A percentile compares a stretch with the other conserved stretches of the same genome.
Conservation (phyloP, 2,888 invertebrate species). For the Galerucella pusilla region DNA sequence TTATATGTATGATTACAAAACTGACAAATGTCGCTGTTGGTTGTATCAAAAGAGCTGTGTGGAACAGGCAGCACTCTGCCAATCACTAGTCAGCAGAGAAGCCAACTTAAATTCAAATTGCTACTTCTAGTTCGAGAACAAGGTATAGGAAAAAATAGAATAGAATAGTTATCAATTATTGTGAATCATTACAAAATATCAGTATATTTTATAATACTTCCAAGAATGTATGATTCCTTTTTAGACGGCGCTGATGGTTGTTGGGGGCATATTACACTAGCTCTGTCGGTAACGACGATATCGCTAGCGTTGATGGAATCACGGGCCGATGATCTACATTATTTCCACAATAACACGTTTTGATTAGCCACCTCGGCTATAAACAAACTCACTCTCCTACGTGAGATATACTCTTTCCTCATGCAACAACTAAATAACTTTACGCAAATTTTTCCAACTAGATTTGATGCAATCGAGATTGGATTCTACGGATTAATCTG, state of each 20-base stretch:
- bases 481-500: background rate
- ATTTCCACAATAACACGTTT: slow-evolving; percentile 56
- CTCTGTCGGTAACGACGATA: slow-evolving; percentile 5
- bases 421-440: slow-evolving; percentile 44
- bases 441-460: slow-evolving; percentile 6
- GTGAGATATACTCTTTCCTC: slow-evolving; percentile 50
- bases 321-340: slow-evolving; percentile 54
- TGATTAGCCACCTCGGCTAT: slow-evolving; percentile 50
- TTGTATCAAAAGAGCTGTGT: too few relatives aligned
- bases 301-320: slow-evolving; percentile 47
- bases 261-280: background rate
- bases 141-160: too few relatives aligned
- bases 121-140: too few relatives aligned
- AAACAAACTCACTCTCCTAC: slow-evolving; percentile 50
- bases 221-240: background rate
- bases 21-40: too few relatives aligned
- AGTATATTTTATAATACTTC: background rate
- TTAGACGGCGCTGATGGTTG: background rate
- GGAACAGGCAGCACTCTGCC: too few relatives aligned
- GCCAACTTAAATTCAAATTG: too few relatives aligned
- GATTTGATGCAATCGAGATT: background rate
- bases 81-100: too few relatives aligned
- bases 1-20: too few relatives aligned
- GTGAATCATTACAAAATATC: too few relatives aligned
- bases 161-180: too few relatives aligned